phyloP scores from a whole-genome alignment of 1,140 invertebrate genomes.

The Tetranychus cinnabarinus region DNA sequence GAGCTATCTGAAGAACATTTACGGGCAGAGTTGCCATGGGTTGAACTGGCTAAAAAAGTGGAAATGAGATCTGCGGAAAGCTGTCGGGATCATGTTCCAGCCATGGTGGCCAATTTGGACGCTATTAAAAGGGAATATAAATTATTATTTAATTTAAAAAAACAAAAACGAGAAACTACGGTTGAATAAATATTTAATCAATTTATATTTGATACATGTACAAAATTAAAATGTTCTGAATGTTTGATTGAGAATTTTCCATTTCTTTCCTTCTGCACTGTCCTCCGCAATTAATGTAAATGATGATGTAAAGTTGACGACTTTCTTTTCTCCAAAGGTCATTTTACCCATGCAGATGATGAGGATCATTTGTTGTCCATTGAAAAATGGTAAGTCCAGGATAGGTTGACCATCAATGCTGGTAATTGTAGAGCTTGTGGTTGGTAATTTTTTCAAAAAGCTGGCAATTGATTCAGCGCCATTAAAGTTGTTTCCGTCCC shows the following conservation, averaged over 20 bases:
- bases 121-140: too few relatives aligned
- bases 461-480: slow-evolving; percentile 18
- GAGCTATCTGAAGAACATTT: too few relatives aligned
- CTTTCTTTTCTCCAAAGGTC: slow-evolving; percentile 3
- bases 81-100: too few relatives aligned
- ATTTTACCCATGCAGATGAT: slow-evolving; percentile 11
- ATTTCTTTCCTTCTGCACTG: neutral
- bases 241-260: neutral
- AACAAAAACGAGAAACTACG: too few relatives aligned
- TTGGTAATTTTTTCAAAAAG: slow-evolving; percentile 19
- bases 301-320: neutral
- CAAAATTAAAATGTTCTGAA: neutral
- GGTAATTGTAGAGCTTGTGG: slow-evolving; percentile 17
- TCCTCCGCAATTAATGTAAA: neutral
- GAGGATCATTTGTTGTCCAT: slow-evolving; percentile 11
- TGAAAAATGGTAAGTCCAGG: slow-evolving; percentile 6
- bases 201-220: too few relatives aligned
- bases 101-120: too few relatives aligned
- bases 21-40: too few relatives aligned
- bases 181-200: too few relatives aligned
- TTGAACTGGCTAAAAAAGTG: too few relatives aligned
- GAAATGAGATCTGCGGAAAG: too few relatives aligned
- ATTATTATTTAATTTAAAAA: too few relatives aligned
- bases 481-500: slow-evolving; percentile 20
- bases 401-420: slow-evolving; percentile 21